phyloP scores from a whole-genome alignment of 2,888 invertebrate species.

The Phaonia tiefii region DNA sequence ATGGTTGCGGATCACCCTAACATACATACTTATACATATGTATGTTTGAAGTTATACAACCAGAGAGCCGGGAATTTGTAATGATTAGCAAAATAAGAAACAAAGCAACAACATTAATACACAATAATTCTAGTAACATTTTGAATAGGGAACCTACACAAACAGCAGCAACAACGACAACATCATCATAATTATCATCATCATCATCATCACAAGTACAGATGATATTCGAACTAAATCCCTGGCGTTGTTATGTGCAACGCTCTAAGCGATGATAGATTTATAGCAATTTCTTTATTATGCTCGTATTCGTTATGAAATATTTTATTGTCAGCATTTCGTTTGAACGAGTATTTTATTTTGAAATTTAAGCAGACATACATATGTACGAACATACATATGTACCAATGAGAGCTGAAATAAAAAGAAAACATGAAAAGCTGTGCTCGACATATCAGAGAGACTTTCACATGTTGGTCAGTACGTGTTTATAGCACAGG shows the following conservation, averaged over 20 bases:
- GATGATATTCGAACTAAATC: not conserved
- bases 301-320: not conserved
- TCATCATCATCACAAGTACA: not conserved
- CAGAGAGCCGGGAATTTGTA: constrained; percentile 49
- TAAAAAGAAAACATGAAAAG: too few relatives aligned
- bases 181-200: not conserved
- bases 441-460: too few relatives aligned
- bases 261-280: not conserved
- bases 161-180: constrained; percentile 11
- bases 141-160: too few relatives aligned
- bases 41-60: not conserved
- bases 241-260: not conserved
- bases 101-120: constrained; percentile 7
- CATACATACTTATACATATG: too few relatives aligned
- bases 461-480: too few relatives aligned
- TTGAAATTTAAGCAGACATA: too few relatives aligned
- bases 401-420: too few relatives aligned
- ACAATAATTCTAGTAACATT: too few relatives aligned
- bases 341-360: not conserved
- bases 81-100: constrained; percentile 49
- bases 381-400: too few relatives aligned
- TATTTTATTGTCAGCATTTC: constrained; percentile 5
- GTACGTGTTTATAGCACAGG: too few relatives aligned
- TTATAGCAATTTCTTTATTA: not conserved
- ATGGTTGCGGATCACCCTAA: too few relatives aligned